Percentiles rank a stretch among this genome's conserved stretches.
Evolutionary conservation across 2,797 vertebrate species (phyloP).

Genomic region (Helostoma temminkii): DNA sequence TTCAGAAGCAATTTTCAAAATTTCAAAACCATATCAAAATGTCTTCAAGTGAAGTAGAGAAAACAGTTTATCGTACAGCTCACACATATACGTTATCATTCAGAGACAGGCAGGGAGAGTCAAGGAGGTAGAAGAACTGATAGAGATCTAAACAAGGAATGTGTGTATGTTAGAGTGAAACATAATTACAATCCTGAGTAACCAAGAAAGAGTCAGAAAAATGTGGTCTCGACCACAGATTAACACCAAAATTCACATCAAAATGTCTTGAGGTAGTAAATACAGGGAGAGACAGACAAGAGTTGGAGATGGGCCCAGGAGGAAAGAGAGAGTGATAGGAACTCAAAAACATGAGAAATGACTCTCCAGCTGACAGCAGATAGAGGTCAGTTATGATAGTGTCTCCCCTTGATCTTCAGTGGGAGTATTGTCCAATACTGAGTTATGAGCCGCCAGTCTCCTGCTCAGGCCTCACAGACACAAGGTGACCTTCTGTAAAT

Average conservation of each 20-base stretch:
- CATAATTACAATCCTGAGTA: slow-evolving; percentile 15
- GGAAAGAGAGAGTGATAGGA: slow-evolving; percentile 42
- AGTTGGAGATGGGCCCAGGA: slow-evolving; percentile 46
- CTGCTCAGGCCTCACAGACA: slow-evolving; percentile 58
- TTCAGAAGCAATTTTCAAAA: too few relatives aligned
- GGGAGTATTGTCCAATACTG: slow-evolving; percentile 65
- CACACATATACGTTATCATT: slow-evolving; percentile 12
- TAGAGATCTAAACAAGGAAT: slow-evolving; percentile 23
- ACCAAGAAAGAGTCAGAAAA: neutral
- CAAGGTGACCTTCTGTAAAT: slow-evolving; percentile 76
- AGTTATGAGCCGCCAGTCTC: slow-evolving; percentile 66
- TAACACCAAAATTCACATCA: neutral
- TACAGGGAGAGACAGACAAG: slow-evolving; percentile 8
- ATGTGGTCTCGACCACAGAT: neutral
- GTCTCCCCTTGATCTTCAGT: slow-evolving; percentile 51
- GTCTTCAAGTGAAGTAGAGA: neutral
- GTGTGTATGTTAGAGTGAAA: slow-evolving; percentile 8
- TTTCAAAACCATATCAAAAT: neutral
- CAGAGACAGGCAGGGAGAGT: slow-evolving; percentile 14
- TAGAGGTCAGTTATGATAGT: slow-evolving; percentile 57
- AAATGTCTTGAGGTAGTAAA: slow-evolving; percentile 9
- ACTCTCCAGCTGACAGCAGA: too few relatives aligned
- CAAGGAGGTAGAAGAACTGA: slow-evolving; percentile 7
- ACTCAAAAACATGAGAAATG: slow-evolving; percentile 55
- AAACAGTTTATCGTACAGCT: slow-evolving; percentile 5